These are phyloP conservation scores for Dione vanillae DNA, from an alignment of 2,888 invertebrate genomes.

Conservation along the genomic window DNA sequence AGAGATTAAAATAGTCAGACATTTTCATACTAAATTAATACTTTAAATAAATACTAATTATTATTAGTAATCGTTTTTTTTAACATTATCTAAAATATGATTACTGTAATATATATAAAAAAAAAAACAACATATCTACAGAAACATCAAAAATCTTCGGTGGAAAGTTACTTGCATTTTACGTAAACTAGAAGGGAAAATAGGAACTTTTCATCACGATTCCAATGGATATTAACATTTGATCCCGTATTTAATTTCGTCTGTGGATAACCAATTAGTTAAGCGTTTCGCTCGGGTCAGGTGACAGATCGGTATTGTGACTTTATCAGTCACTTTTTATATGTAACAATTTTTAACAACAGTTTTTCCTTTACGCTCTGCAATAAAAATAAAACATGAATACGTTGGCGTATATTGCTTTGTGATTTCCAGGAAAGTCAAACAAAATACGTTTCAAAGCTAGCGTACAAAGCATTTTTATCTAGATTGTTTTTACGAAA, in stretches of 20 bases:
- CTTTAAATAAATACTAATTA: no score
- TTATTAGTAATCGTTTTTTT: no score
- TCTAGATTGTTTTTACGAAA: background rate
- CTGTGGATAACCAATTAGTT: constrained; percentile 77
- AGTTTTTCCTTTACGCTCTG: constrained; percentile 5
- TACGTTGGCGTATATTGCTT: constrained; percentile 9
- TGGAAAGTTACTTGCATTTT: constrained; percentile 40
- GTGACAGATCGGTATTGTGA: constrained; percentile 60
- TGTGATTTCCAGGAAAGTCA: constrained; percentile 9
- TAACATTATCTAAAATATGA: no score
- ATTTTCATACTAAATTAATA: no score
- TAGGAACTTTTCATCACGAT: constrained; percentile 63
- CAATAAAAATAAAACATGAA: constrained; percentile 6
- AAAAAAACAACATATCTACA: background rate
- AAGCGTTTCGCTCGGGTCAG: constrained; percentile 75
- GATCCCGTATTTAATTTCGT: constrained; percentile 64
- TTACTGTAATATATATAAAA: background rate
- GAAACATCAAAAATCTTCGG: constrained; percentile 6
- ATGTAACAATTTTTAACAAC: background rate
- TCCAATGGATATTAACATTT: constrained; percentile 75
- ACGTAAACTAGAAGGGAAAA: constrained; percentile 42
- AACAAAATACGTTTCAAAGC: constrained; percentile 8
- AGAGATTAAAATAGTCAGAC: no score
- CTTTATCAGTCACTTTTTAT: constrained; percentile 34
- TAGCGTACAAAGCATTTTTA: constrained; percentile 15